Percentiles rank a stretch among this genome's conserved stretches.
phyloP scores from a whole-genome alignment of 2,888 invertebrate species.

The Apamea anceps region DNA sequence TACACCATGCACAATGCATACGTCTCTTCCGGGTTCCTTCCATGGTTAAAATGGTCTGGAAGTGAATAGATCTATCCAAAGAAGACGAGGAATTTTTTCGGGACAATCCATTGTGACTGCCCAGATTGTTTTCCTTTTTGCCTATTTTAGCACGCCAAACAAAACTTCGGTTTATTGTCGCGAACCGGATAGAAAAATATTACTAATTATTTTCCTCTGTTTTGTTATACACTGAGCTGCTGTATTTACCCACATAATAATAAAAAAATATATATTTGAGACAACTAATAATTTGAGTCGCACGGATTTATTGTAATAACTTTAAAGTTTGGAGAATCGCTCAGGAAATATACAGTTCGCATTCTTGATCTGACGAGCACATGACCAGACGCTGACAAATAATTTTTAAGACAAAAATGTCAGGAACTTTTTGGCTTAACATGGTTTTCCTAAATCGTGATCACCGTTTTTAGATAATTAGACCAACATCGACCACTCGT shows the following conservation, averaged over 20 bases:
- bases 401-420: background rate
- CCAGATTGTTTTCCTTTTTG: background rate
- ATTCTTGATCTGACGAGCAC: background rate
- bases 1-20: constrained; percentile 6
- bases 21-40: background rate
- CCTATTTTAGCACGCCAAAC: background rate
- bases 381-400: background rate
- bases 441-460: background rate
- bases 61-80: background rate
- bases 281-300: constrained; percentile 3
- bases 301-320: constrained; percentile 15
- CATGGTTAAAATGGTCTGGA: background rate
- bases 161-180: background rate
- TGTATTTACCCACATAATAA: background rate
- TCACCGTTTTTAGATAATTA: background rate
- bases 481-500: background rate
- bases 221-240: background rate
- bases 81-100: background rate
- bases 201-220: background rate
- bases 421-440: background rate
- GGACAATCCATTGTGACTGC: background rate
- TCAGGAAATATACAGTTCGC: constrained; percentile 8
- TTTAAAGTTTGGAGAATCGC: constrained; percentile 1
- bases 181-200: constrained; percentile 1
- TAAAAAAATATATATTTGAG: background rate